phyloP scores from a whole-genome alignment of 2,797 vertebrate genomes.

The Pyrocephalus nanus region DNA sequence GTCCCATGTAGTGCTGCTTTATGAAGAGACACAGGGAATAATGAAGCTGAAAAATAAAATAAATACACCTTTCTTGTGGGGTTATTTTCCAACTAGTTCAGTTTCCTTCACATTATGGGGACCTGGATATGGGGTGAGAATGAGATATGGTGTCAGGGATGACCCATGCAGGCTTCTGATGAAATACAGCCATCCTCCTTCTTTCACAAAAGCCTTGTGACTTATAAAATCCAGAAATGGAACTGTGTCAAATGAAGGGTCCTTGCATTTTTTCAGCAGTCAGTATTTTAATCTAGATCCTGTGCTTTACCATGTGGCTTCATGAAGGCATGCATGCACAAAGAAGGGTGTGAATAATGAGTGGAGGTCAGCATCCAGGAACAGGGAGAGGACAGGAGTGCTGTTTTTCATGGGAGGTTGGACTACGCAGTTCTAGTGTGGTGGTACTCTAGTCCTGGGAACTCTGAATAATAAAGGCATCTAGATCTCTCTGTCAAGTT shows the following conservation, averaged over 20 bases:
- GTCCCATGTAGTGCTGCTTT: neutral
- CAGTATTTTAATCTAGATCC: neutral
- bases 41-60: neutral
- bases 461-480: neutral
- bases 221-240: neutral
- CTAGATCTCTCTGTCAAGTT: neutral
- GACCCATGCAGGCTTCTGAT: neutral
- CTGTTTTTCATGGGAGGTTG: neutral
- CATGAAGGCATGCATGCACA: neutral
- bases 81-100: neutral
- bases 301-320: neutral
- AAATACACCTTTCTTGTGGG: neutral
- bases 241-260: neutral
- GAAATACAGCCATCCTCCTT: neutral
- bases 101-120: rapidly evolving
- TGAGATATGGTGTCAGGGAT: neutral
- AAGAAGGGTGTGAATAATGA: neutral
- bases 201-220: neutral
- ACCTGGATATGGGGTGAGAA: neutral
- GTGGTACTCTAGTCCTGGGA: neutral
- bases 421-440: neutral
- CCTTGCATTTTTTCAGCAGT: neutral
- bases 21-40: neutral
- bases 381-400: neutral
- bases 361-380: neutral